phyloP scores from a whole-genome alignment of 2,888 invertebrate genomes.

The Acronicta leporina region DNA sequence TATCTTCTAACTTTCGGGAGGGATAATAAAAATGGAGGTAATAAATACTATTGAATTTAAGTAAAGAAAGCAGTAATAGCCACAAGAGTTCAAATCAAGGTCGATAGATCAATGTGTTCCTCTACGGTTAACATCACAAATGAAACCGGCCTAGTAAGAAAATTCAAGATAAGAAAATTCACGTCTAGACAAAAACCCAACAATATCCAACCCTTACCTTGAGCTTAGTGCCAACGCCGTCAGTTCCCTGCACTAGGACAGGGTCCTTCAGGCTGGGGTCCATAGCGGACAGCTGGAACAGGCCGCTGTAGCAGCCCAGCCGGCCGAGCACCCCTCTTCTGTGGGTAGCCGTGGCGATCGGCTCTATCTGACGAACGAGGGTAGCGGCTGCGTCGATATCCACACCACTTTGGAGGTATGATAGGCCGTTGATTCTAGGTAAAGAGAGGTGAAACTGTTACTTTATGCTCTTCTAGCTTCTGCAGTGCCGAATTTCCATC shows the following conservation, averaged over 20 bases:
- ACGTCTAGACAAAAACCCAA: no score
- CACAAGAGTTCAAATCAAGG: no score
- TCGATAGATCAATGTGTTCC: no score
- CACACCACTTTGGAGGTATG: slow-evolving; percentile 97
- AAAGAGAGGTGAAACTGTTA: slow-evolving; percentile 7
- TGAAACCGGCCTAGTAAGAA: no score
- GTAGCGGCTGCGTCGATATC: slow-evolving; percentile 97
- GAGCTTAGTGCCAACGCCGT: slow-evolving; percentile 99
- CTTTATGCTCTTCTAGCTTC: no score
- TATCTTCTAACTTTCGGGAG: no score
- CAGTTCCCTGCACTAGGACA: slow-evolving; percentile 97
- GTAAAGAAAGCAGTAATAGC: no score
- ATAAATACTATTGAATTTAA: no score
- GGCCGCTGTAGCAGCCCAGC: slow-evolving; percentile 97
- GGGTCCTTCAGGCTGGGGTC: slow-evolving; percentile 92
- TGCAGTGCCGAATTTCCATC: no score
- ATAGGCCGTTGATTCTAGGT: slow-evolving; percentile 90
- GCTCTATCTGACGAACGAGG: slow-evolving; percentile 95
- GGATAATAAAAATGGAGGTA: no score
- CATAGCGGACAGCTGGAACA: slow-evolving; percentile 95
- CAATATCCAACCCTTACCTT: slow-evolving; percentile 90
- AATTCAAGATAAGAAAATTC: no score
- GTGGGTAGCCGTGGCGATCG: slow-evolving; percentile 93
- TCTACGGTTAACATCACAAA: no score
- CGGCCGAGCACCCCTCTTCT: slow-evolving; percentile 94